Conservation (phyloP, 2,113 vertebrate genomes). For the Pao palembangensis region DNA sequence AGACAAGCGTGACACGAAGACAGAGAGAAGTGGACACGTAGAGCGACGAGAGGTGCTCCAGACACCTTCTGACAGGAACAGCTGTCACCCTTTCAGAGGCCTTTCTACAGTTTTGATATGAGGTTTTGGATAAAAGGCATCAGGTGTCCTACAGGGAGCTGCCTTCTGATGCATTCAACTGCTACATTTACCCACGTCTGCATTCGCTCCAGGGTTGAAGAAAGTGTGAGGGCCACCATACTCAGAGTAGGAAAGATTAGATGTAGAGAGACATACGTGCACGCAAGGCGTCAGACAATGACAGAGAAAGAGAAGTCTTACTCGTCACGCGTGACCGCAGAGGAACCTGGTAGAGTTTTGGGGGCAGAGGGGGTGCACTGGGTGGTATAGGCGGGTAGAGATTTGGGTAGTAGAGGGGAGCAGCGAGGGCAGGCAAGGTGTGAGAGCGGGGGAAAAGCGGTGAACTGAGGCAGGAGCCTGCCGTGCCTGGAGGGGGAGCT, state of each 20-base stretch:
- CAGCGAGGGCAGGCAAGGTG: constrained; percentile 80
- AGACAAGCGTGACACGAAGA: constrained; percentile 24
- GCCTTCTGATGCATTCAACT: constrained; percentile 24
- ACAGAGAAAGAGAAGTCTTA: constrained; percentile 64
- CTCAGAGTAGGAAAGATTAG: constrained; percentile 8
- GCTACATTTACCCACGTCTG: constrained; percentile 41
- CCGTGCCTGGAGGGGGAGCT: constrained; percentile 70
- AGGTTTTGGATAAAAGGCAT: constrained; percentile 26
- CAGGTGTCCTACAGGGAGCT: constrained; percentile 33
- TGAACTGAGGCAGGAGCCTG: constrained; percentile 78
- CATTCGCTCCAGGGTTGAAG: constrained; percentile 17
- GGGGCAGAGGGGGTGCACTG: constrained; percentile 68
- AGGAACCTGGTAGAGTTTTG: constrained; percentile 73
- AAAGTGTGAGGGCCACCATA: constrained; percentile 16
- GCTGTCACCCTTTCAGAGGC: constrained; percentile 40
- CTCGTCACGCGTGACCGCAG: constrained; percentile 68
- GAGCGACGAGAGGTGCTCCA: constrained; percentile 28
- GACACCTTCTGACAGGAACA: constrained; percentile 48
- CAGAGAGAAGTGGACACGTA: constrained; percentile 30
- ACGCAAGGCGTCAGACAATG: constrained; percentile 37
- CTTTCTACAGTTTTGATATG: constrained; percentile 56
- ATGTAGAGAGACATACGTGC: constrained; percentile 23
- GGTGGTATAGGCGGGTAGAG: constrained; percentile 65
- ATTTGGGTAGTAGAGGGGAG: constrained; percentile 77
- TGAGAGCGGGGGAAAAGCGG: constrained; percentile 86